Evolutionary conservation across 1,140 invertebrate species (phyloP).

Genomic region (Nylanderia fulva): DNA sequence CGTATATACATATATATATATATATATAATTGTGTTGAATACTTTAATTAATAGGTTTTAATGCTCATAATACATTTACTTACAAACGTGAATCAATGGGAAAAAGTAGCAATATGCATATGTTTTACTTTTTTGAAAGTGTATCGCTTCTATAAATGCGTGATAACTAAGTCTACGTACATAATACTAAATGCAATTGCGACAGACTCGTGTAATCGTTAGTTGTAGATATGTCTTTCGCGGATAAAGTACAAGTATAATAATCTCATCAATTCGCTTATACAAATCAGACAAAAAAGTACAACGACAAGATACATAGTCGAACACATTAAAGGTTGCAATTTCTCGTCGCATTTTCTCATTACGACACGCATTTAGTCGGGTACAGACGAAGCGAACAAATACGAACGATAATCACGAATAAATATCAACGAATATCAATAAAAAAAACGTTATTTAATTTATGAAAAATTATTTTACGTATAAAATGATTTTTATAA

Average conservation of each 20-base stretch:
- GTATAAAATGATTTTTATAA: no score
- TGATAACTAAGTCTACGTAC: conserved; percentile 33
- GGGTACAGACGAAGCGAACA: no score
- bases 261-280: conserved; percentile 21
- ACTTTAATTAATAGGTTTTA: neutral
- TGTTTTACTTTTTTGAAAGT: neutral
- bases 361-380: neutral
- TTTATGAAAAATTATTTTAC: no score
- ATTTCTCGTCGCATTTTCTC: conserved; percentile 1
- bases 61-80: neutral
- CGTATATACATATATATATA: no score
- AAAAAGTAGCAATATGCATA: neutral
- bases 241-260: conserved; percentile 33
- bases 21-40: neutral
- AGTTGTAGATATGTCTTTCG: conserved; percentile 18
- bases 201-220: conserved; percentile 1
- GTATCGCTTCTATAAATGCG: conserved; percentile 15
- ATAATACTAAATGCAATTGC: conserved; percentile 24
- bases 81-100: conserved; percentile 19
- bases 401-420: no score
- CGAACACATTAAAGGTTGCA: conserved; percentile 45
- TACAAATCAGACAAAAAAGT: conserved; percentile 36
- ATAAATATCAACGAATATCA: no score
- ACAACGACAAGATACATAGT: conserved; percentile 46
- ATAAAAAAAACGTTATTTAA: no score